Evolutionary conservation across 2,797 vertebrate species (phyloP).

Genomic region (Poecilia wingei): DNA sequence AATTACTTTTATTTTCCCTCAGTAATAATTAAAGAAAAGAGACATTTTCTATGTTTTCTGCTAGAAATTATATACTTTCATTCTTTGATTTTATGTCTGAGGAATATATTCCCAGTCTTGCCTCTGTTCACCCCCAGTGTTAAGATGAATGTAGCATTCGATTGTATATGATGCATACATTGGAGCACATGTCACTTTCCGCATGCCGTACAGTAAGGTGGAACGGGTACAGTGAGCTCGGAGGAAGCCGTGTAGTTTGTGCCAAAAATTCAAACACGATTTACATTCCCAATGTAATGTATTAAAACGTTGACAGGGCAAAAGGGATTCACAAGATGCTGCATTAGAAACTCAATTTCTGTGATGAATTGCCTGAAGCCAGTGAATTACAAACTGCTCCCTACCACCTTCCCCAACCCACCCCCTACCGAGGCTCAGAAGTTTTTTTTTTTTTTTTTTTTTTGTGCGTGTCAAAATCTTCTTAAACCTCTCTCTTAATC

Average conservation of each 20-base stretch:
- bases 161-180: constrained; percentile 13
- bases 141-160: constrained; percentile 9
- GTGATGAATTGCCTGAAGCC: constrained; percentile 99
- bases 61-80: constrained; percentile 40
- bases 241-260: constrained; percentile 75
- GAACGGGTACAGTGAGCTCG: constrained; percentile 44
- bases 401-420: constrained; percentile 84
- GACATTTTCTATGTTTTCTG: not conserved
- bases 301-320: constrained; percentile 99
- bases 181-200: constrained; percentile 18
- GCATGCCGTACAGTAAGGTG: constrained; percentile 24
- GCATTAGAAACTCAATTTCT: constrained; percentile 99
- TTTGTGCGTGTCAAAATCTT: constrained; percentile 91
- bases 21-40: not conserved
- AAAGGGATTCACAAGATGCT: constrained; percentile 99
- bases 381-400: constrained; percentile 97
- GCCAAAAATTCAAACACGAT: constrained; percentile 90
- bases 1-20: not conserved
- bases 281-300: constrained; percentile 99
- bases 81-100: constrained; percentile 60
- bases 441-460: constrained; percentile 44
- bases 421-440: constrained; percentile 89
- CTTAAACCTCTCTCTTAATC: constrained; percentile 99
- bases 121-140: constrained; percentile 62
- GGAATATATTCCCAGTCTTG: constrained; percentile 72